These are phyloP conservation scores for Calephelis virginiensis DNA, from an alignment of 1,140 invertebrate genomes.

Conservation along the genomic window DNA sequence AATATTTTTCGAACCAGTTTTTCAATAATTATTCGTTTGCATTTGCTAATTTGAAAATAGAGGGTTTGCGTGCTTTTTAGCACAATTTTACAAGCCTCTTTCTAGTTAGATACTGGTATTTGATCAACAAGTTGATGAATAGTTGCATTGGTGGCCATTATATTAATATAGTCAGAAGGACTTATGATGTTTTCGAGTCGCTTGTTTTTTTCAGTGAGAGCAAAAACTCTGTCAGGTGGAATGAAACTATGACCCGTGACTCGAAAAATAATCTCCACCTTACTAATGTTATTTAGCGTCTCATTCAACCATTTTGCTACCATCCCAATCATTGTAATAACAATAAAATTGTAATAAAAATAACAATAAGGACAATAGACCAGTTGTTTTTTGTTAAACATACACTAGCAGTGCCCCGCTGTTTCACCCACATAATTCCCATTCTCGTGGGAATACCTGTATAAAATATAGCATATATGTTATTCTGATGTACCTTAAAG, in stretches of 20 bases:
- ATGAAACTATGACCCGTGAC: conserved; percentile 18
- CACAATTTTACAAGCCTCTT: conserved; percentile 9
- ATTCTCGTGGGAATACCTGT: too few species aligned
- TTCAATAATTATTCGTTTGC: conserved; percentile 8
- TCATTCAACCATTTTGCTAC: conserved; percentile 16
- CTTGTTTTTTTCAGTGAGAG: conserved; percentile 9
- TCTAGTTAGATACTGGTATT: conserved; percentile 15
- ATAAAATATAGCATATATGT: too few species aligned
- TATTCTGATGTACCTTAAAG: too few species aligned
- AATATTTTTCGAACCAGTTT: conserved; percentile 5
- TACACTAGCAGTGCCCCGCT: too few species aligned
- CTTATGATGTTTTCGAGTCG: conserved; percentile 7
- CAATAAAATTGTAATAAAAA: too few species aligned
- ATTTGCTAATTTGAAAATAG: conserved; percentile 15
- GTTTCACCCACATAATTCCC: too few species aligned
- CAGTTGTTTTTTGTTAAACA: conserved; percentile 16
- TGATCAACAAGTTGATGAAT: conserved; percentile 15
- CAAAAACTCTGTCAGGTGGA: conserved; percentile 7
- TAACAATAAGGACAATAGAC: too few species aligned
- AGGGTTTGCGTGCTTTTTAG: conserved; percentile 6
- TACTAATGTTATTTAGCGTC: neutral
- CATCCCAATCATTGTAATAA: conserved; percentile 12
- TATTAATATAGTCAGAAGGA: conserved; percentile 7
- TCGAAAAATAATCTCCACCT: conserved; percentile 10
- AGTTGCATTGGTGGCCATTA: conserved; percentile 2